phyloP scores from a whole-genome alignment of 2,888 invertebrate genomes.

The Melanargia galathea region DNA sequence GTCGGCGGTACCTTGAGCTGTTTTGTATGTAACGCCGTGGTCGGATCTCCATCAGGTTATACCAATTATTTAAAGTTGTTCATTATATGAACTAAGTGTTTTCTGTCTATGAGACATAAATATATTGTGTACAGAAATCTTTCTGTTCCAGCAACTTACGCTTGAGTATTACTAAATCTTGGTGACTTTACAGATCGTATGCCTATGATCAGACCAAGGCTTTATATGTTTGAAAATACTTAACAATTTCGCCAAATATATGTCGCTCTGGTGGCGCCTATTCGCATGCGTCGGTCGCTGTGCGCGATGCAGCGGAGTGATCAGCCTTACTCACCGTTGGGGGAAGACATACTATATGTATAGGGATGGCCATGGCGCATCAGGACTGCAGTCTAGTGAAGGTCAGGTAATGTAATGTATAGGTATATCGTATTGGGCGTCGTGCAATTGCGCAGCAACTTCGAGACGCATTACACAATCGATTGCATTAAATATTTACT shows the following conservation, averaged over 20 bases:
- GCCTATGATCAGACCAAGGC: conserved; percentile 35
- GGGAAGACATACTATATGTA: conserved; percentile 56
- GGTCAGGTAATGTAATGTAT: conserved; percentile 29
- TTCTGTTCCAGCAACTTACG: not conserved
- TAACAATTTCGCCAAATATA: conserved; percentile 49
- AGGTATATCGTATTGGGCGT: conserved; percentile 28
- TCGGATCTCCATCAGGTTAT: conserved; percentile 24
- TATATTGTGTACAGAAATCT: not conserved
- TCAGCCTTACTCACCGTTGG: conserved; percentile 62
- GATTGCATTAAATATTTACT: conserved; percentile 36
- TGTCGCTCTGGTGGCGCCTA: conserved; percentile 62
- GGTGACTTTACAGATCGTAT: not conserved
- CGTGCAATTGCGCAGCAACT: conserved; percentile 40
- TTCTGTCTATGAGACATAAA: not conserved
- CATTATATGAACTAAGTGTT: not conserved
- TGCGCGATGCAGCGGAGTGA: conserved; percentile 75
- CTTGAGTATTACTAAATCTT: not conserved
- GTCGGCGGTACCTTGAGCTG: conserved; percentile 47
- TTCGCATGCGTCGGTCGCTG: conserved; percentile 76
- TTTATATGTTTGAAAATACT: conserved; percentile 34
- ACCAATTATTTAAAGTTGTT: not conserved
- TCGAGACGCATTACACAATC: conserved; percentile 35
- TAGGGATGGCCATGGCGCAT: conserved; percentile 39
- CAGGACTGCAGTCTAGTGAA: conserved; percentile 41
- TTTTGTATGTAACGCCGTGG: conserved; percentile 32